Base-by-base conservation (phyloP, 2,113 vertebrate genomes). In the Lepus timidus region DNA sequence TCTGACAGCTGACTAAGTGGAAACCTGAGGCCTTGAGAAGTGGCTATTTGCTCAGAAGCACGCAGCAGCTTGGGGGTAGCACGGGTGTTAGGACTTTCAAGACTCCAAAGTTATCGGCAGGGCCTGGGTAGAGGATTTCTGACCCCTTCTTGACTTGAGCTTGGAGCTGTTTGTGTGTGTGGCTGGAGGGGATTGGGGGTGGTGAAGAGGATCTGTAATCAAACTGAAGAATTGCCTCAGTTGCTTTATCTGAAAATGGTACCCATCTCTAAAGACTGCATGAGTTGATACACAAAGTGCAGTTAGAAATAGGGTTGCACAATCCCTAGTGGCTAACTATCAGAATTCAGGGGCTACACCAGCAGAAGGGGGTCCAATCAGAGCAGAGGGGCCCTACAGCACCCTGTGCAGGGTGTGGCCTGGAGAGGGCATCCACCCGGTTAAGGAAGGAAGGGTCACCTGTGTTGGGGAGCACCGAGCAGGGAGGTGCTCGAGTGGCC, bases 221-320 rank as follows among this genome's bases (percentile, higher is more conserved):
- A 25, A 14, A 23, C 68, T 39, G 39, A 85, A 51, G 39, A 13
- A n/a, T 13, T 80, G 51, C 25, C 68, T 96, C 23, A 0, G 27
- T 82, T 85, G 94, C 33, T 82, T 52, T 58, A 62, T 85, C 68
- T 85, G 52, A 95, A 96, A 95, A 89, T 22, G 13, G 49, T 44
- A 67, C 67, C 16, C 1, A 10, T 27, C 14, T 39, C 19, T 31
- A 58, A 88, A 27, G 58, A 75, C 36, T 73, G 29, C 85, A 52
- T 49, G 68, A 90, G 39, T 80, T 70, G 75, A 86, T 70, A 44
- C 31, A 49, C 0, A 5, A 27, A 74, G 84, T 52, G 36, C 61
- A 33, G 29, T 87, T 85, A 67, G 89, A 83, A 90, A 83, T 9
- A 65, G 44, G 13, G 27, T 25, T 88, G 33, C 33, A 78, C 49